Base-by-base conservation (phyloP, 2,888 invertebrate species). In the Thelaira solivaga region DNA sequence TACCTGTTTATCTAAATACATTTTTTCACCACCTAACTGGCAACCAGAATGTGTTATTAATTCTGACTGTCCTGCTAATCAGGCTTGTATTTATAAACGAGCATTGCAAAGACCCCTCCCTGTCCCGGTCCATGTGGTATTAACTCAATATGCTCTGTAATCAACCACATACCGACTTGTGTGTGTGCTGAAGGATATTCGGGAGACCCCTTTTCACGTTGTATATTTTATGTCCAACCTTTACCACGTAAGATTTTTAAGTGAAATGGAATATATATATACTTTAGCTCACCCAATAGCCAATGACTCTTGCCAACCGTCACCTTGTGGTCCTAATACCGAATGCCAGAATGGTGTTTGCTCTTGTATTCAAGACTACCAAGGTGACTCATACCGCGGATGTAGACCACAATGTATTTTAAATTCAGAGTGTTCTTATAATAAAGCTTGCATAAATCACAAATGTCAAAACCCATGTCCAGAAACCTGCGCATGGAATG, bases 401-500 rank as follows among this genome's bases (percentile, higher is more conserved):
- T 95, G 94, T 86, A 90, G 93, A 76, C 94, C 94, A 10, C 94
- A 94, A 89, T 94, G 94, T 86, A 90, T 92, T 24, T 91, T 92
- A 79, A 94, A 93, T 85, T 92, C 92, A 69, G 94, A 94, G 89
- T 95, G 95, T 84, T 82, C 91, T 0, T 91, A 90, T 81, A 90
- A 93, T 83, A 89, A 92, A 84, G 93, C 94, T 13, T 94, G 94
- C 84, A 92, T 93, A 36, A 93, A 93, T 84, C 92, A 91, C 82
- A 94, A 93, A 89, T 95, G 95, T 84, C 89, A 89, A 74, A 93
- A 95, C 86, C 95, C 95, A 16, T 95, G 95, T 86, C 89, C 91
- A 2, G 92, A 92, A 74, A 92, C 92, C 16, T 95, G 95, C 85
- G 94, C 94, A 3, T 84, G 89, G 0, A 91, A 92, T 85, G 93